phyloP scores from a whole-genome alignment of 2,113 vertebrate genomes.

The Numida meleagris region DNA sequence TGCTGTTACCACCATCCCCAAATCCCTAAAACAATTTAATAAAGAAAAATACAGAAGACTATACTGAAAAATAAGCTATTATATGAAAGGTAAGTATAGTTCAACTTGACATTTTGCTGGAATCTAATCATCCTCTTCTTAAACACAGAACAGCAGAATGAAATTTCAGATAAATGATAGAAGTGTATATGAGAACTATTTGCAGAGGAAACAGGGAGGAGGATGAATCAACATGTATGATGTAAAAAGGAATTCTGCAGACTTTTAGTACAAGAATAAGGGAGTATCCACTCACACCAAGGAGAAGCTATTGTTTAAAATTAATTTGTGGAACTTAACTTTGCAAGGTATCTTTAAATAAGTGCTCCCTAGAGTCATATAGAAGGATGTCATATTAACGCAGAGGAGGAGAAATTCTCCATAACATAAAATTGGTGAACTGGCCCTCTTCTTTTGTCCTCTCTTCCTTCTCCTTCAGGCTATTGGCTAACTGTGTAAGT shows the following conservation, averaged over 20 bases:
- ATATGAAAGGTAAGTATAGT: constrained; percentile 1
- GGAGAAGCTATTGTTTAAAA: not conserved
- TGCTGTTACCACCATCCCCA: too few relatives aligned
- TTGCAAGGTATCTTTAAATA: not conserved
- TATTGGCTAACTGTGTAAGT: not conserved
- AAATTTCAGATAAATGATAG: not conserved
- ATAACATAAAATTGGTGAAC: not conserved
- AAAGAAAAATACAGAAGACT: not conserved
- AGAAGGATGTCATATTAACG: not conserved
- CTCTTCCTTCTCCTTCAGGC: not conserved
- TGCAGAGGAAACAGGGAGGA: not conserved
- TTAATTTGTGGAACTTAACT: not conserved
- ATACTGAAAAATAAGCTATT: not conserved
- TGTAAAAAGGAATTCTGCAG: not conserved
- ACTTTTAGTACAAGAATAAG: not conserved
- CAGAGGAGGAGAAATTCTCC: not conserved
- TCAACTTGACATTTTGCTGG: not conserved
- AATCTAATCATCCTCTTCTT: not conserved
- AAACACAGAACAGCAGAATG: not conserved
- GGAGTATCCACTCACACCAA: not conserved
- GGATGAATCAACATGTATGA: not conserved
- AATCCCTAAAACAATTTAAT: not conserved
- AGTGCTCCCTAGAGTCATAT: not conserved
- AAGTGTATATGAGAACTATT: not conserved
- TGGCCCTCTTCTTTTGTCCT: not conserved